A percentile compares a stretch with the other conserved stretches of the same genome.
Conservation (phyloP, 2,797 vertebrate species). For the Urosaurus nigricauda region DNA sequence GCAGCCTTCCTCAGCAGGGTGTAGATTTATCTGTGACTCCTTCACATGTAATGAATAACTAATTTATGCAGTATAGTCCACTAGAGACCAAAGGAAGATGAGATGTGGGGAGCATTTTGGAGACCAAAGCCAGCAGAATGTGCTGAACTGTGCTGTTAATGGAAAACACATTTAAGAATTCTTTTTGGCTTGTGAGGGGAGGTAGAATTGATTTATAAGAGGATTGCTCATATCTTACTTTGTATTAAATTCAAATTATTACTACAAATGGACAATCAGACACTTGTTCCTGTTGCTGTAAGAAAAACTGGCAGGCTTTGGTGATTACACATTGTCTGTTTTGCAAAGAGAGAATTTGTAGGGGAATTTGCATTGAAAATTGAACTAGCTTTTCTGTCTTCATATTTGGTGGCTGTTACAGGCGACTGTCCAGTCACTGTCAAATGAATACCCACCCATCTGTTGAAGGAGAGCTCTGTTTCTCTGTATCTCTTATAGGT, state of each 20-base stretch:
- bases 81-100: slow-evolving; percentile 61
- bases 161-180: slow-evolving; percentile 70
- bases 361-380: slow-evolving; percentile 23
- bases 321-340: slow-evolving; percentile 2
- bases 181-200: slow-evolving; percentile 43
- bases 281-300: slow-evolving; percentile 37
- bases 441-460: not conserved
- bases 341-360: slow-evolving; percentile 34
- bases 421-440: not conserved
- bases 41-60: slow-evolving; percentile 82
- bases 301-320: slow-evolving; percentile 28
- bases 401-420: not conserved
- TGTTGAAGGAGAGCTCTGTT: not conserved
- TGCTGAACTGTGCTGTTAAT: slow-evolving; percentile 74
- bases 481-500: not conserved
- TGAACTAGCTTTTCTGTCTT: not conserved
- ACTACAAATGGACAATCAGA: slow-evolving; percentile 42
- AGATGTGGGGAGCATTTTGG: slow-evolving; percentile 44
- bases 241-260: slow-evolving; percentile 70
- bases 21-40: slow-evolving; percentile 67
- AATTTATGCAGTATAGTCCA: slow-evolving; percentile 75
- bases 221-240: slow-evolving; percentile 58
- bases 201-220: slow-evolving; percentile 66
- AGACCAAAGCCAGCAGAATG: slow-evolving; percentile 67
- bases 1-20: slow-evolving; percentile 74